Base-by-base conservation (phyloP, 2,113 vertebrate species). In the Psophia crepitans region DNA sequence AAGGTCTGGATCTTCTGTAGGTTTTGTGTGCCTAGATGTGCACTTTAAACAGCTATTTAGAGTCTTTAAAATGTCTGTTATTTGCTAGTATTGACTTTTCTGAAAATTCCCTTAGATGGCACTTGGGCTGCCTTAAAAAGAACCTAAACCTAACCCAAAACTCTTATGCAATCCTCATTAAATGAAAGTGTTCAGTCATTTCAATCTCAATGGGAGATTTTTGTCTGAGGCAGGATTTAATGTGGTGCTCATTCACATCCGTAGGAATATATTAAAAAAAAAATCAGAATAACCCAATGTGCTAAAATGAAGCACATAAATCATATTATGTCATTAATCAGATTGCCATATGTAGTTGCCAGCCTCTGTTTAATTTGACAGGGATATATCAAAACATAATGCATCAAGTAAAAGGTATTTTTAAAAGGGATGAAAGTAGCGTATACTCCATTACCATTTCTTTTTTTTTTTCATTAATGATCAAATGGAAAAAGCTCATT, bases 291-390 rank as follows among this genome's bases (percentile, higher is more conserved):
- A 79, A 80, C 85, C 87, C 66, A 74, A 48, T 78, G 48, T 75
- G 51, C 73, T 87, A 41, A 96, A 97, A 90, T 89, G 92, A 93
- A 92, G 76, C 70, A 48, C 70, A 93, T 96, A 95, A 91, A 96
- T 96, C 94, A 90, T 74, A 70, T 91, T 82, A 78, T 87, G 84
- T 49, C 83, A 71, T 92, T 94, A 94, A 94, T 93, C 92, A 96
- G 80, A 79, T 93, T 95, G 64, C 86, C 51, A 28, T 90, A 60
- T 48, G 76, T 68, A 53, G 80, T 73, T 96, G 75, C 63, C 75
- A 93, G 46, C 19, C 49, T 91, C 58, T 87, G 39, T 56, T 66
- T 96, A 96, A 95, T 90, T 95, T 92, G 86, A 78, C 84, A 79
- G 53, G 61, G 32, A 64, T 89, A 37, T 82, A 92, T 75, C 63